Percentiles rank a stretch among this genome's conserved stretches.
phyloP scores from a whole-genome alignment of 1,140 invertebrate species.

The Cydia splendana region DNA sequence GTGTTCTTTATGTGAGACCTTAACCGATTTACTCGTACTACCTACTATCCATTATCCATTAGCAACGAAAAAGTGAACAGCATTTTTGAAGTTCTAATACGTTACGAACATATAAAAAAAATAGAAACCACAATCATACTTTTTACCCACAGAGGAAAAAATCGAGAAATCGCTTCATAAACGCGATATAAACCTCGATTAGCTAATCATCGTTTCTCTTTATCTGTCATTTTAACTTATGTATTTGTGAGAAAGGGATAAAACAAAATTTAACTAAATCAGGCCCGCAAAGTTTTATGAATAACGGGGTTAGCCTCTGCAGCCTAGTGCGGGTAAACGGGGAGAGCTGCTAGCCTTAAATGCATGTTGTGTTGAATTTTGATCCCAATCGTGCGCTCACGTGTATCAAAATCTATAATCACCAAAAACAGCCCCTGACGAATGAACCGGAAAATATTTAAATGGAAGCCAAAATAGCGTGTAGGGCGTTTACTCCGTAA shows the following conservation, averaged over 20 bases:
- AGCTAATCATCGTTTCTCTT: too few species aligned
- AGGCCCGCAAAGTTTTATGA: too few species aligned
- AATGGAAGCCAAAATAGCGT: conserved; percentile 75
- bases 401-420: conserved; percentile 67
- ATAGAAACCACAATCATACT: too few species aligned
- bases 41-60: not conserved
- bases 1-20: not conserved
- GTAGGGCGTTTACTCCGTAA: conserved; percentile 60
- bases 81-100: not conserved
- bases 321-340: too few species aligned
- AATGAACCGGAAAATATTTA: conserved; percentile 79
- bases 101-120: not conserved
- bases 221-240: too few species aligned
- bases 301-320: too few species aligned
- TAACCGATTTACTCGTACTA: not conserved
- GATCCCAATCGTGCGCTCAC: conserved; percentile 41
- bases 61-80: not conserved
- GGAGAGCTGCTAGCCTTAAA: not conserved
- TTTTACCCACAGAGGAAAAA: too few species aligned
- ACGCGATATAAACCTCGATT: too few species aligned
- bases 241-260: too few species aligned
- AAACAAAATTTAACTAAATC: too few species aligned
- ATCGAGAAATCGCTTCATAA: too few species aligned
- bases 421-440: conserved; percentile 70
- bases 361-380: not conserved